phyloP scores from a whole-genome alignment of 2,113 vertebrate species.

The Polypterus bichir region DNA sequence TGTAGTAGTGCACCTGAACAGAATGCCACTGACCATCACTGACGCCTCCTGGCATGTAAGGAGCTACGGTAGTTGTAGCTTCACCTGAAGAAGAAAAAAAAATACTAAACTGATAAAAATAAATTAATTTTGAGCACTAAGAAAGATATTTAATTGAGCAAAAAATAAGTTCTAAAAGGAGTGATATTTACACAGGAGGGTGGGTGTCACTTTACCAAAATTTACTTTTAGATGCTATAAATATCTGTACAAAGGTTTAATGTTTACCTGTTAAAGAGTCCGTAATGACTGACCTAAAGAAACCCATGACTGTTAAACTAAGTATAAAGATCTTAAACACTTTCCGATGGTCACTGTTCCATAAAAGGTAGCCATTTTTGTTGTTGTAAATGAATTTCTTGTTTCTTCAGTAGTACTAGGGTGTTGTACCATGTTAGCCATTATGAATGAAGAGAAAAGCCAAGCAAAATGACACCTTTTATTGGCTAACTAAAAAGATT shows the following conservation, averaged over 20 bases:
- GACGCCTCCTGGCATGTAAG: slow-evolving; percentile 69
- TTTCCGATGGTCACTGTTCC: no score
- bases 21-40: slow-evolving; percentile 92
- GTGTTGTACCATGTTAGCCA: no score
- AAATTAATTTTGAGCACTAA: not conserved
- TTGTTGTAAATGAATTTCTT: no score
- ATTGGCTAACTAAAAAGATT: no score
- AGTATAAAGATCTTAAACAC: no score
- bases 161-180: not conserved
- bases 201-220: slow-evolving; percentile 19
- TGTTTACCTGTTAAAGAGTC: not conserved
- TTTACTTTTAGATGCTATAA: slow-evolving; percentile 27
- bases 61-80: slow-evolving; percentile 73
- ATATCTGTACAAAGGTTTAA: slow-evolving; percentile 6
- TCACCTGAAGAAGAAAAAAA: slow-evolving; percentile 53
- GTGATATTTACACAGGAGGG: slow-evolving; percentile 45
- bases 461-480: no score
- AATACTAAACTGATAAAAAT: not conserved
- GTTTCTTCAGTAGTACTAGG: no score
- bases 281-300: not conserved
- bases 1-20: slow-evolving; percentile 89
- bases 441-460: no score
- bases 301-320: no score
- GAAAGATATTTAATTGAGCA: not conserved
- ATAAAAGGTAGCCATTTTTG: no score